phyloP scores from a whole-genome alignment of 2,888 invertebrate genomes.

The Volucella inflata region DNA sequence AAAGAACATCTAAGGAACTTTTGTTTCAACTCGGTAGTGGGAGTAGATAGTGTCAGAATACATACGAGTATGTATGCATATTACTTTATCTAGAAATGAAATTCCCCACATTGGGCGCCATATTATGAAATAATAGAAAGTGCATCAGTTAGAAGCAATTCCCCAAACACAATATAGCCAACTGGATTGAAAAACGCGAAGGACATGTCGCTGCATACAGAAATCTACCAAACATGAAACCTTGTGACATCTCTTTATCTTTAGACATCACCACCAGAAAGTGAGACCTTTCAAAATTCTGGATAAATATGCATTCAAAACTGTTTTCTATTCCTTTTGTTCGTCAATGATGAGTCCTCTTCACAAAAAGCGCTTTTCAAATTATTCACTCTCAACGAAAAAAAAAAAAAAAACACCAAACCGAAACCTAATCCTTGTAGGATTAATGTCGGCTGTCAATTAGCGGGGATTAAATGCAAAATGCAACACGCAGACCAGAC shows the following conservation, averaged over 20 bases:
- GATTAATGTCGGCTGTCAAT: slow-evolving; percentile 80
- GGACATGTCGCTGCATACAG: no score
- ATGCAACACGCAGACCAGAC: slow-evolving; percentile 66
- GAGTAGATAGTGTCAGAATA: no score
- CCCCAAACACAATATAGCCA: no score
- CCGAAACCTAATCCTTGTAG: slow-evolving; percentile 22
- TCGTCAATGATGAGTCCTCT: neutral
- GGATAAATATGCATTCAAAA: neutral
- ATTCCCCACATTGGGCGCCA: no score
- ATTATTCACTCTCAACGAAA: neutral
- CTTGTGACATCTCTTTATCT: neutral
- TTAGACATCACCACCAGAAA: neutral
- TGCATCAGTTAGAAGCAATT: no score
- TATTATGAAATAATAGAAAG: no score
- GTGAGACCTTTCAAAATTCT: neutral
- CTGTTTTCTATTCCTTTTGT: neutral
- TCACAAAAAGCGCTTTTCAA: slow-evolving; percentile 1
- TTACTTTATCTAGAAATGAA: no score
- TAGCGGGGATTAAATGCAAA: slow-evolving; percentile 82
- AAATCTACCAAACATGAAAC: no score
- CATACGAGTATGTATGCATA: no score
- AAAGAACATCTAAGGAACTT: no score
- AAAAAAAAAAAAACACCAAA: neutral
- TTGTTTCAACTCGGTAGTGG: no score
- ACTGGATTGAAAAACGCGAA: no score